Percentiles rank a stretch among this genome's conserved stretches.
These are phyloP conservation scores for Carcina quercana DNA, from an alignment of 2,888 invertebrate genomes.

Conservation along the genomic window DNA sequence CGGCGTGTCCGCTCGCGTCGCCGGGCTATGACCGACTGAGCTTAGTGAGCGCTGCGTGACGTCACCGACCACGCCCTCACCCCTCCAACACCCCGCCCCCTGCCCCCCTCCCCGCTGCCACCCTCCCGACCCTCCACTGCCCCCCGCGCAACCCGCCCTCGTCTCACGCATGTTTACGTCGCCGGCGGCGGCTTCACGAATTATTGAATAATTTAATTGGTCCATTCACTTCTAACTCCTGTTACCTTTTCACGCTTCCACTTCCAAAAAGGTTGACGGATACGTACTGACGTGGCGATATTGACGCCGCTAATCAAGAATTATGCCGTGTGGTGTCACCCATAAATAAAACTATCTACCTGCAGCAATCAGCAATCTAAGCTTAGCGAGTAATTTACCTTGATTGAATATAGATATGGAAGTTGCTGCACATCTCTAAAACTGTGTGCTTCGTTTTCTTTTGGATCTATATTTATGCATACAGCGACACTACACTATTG, in stretches of 20 bases:
- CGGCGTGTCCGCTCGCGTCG: slow-evolving; percentile 61
- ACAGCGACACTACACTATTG: no score
- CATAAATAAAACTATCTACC: no score
- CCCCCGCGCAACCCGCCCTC: slow-evolving; percentile 26
- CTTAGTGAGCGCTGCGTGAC: slow-evolving; percentile 47
- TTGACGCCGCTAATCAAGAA: no score
- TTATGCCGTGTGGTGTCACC: no score
- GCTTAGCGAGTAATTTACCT: no score
- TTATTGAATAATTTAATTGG: slow-evolving; percentile 74
- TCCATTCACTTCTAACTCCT: slow-evolving; percentile 67
- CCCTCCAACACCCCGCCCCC: slow-evolving; percentile 41
- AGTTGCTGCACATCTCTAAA: no score
- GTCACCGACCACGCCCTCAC: slow-evolving; percentile 66
- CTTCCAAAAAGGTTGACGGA: slow-evolving; percentile 58
- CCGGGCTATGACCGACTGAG: slow-evolving; percentile 69
- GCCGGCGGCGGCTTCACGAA: slow-evolving; percentile 64
- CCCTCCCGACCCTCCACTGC: slow-evolving; percentile 15
- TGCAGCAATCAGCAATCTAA: no score
- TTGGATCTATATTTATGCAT: no score
- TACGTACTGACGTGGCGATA: slow-evolving; percentile 41
- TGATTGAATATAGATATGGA: no score
- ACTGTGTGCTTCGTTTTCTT: no score
- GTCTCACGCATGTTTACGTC: slow-evolving; percentile 72
- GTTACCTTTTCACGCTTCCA: slow-evolving; percentile 64
- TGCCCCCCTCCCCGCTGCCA: slow-evolving; percentile 10